Conservation (phyloP, 2,797 vertebrate genomes). For the Sebastes iracundus region DNA sequence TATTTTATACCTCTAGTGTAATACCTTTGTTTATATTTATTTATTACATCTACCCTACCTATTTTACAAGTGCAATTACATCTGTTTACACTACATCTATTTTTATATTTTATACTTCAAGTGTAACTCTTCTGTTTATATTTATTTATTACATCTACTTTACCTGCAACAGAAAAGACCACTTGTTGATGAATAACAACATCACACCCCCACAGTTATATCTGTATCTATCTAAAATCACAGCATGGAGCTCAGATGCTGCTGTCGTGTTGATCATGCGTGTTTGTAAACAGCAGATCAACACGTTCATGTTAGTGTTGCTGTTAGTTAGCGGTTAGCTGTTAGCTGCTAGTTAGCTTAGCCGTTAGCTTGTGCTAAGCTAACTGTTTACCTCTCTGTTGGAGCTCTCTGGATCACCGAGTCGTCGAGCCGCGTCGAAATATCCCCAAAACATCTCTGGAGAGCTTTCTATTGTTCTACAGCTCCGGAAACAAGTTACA, state of each 20-base stretch:
- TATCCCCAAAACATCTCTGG: constrained; percentile 64
- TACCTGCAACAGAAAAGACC: constrained; percentile 34
- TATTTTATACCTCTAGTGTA: too few species aligned
- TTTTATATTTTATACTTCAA: too few species aligned
- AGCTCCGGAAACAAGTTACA: constrained; percentile 20
- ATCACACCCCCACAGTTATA: background rate
- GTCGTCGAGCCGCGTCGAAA: constrained; percentile 54
- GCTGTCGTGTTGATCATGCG: fast-evolving
- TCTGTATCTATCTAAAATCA: background rate
- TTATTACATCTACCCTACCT: too few species aligned
- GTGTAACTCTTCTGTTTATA: too few species aligned
- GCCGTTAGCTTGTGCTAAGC: constrained; percentile 62
- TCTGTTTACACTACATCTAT: too few species aligned
- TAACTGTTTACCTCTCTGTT: constrained; percentile 64
- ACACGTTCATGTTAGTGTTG: constrained; percentile 7
- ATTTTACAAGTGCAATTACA: too few species aligned
- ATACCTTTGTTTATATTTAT: too few species aligned
- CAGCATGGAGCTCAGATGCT: background rate
- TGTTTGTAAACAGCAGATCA: constrained; percentile 4
- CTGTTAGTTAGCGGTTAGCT: background rate
- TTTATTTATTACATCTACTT: too few species aligned
- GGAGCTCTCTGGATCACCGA: constrained; percentile 58
- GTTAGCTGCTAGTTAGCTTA: constrained; percentile 31
- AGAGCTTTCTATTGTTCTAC: constrained; percentile 5
- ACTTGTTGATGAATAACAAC: constrained; percentile 69